Evolutionary conservation across 2,797 vertebrate species (phyloP).

Genomic region (Dicrostonyx torquatus): DNA sequence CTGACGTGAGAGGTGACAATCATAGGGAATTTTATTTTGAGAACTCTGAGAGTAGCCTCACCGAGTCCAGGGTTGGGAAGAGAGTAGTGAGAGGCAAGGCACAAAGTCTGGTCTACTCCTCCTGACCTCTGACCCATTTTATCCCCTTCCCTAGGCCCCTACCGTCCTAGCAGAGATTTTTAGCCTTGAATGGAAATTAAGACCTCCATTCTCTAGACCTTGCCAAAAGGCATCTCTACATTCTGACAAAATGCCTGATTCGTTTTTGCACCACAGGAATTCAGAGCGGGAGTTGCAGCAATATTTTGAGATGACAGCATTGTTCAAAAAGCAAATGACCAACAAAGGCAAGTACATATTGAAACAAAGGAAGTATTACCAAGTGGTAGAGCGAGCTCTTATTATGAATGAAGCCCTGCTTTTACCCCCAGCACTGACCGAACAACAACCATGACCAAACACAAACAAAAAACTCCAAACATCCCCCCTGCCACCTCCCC

Average conservation of each 20-base stretch:
- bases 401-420: not conserved
- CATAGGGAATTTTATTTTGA: slow-evolving; percentile 33
- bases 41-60: slow-evolving; percentile 35
- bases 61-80: not conserved
- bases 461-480: not conserved
- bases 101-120: slow-evolving; percentile 22
- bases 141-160: slow-evolving; percentile 24
- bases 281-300: not conserved
- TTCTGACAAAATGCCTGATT: slow-evolving; percentile 43
- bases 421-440: not conserved
- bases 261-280: not conserved
- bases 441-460: not conserved
- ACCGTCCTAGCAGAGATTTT: not conserved
- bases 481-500: too few species aligned
- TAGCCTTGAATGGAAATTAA: slow-evolving; percentile 18
- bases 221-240: not conserved
- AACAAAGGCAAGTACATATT: not conserved
- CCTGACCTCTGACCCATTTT: slow-evolving; percentile 40
- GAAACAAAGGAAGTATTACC: not conserved
- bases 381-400: not conserved
- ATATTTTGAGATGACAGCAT: slow-evolving; percentile 25
- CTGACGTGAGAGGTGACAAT: slow-evolving; percentile 23
- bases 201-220: not conserved
- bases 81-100: not conserved
- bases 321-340: not conserved